phyloP scores from a whole-genome alignment of 2,797 vertebrate species.

The Clangula hyemalis region DNA sequence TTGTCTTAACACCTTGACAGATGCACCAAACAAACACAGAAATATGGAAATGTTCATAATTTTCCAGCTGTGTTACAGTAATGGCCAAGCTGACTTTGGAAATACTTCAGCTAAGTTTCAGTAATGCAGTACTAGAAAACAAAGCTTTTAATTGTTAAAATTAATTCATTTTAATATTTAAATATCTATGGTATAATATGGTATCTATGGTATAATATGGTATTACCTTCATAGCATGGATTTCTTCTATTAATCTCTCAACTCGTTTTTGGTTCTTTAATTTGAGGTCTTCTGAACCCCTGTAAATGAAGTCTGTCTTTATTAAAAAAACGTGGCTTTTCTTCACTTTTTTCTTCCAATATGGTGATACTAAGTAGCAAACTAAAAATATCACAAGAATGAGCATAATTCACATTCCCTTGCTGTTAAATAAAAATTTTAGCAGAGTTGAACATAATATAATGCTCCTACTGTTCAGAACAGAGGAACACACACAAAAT shows the following conservation, averaged over 20 bases:
- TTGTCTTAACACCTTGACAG: conserved; percentile 42
- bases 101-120: neutral
- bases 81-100: neutral
- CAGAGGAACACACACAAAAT: neutral
- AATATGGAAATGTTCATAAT: conserved; percentile 4
- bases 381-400: neutral
- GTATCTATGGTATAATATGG: too few relatives aligned
- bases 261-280: conserved; percentile 88
- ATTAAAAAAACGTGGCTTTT: neutral
- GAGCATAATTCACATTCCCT: neutral
- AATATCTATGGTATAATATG: too few relatives aligned
- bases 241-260: conserved; percentile 89
- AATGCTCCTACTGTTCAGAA: neutral
- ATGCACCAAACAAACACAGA: conserved; percentile 28
- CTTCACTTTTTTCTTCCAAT: neutral
- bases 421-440: neutral
- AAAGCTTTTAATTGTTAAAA: neutral
- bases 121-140: neutral
- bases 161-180: neutral
- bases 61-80: conserved; percentile 11
- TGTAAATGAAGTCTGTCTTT: conserved; percentile 49
- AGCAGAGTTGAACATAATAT: neutral
- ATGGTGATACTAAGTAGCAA: neutral
- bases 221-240: conserved; percentile 88
- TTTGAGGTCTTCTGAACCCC: conserved; percentile 84